Percentiles rank a stretch among this genome's conserved stretches.
phyloP scores from a whole-genome alignment of 2,113 vertebrate genomes.

The Alligator sinensis region DNA sequence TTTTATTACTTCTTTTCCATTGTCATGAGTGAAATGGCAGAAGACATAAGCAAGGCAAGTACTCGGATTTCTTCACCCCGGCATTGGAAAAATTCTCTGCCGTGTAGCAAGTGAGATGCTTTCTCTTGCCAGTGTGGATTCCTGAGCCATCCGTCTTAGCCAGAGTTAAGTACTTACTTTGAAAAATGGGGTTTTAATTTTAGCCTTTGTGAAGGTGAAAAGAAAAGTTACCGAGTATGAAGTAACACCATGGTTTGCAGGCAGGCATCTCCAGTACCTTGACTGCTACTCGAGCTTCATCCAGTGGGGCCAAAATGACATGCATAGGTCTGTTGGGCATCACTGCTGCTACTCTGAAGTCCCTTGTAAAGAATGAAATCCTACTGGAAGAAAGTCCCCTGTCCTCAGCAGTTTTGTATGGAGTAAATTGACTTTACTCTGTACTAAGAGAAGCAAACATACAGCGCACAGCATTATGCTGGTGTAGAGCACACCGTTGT shows the following conservation, averaged over 20 bases:
- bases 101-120: conserved; percentile 2
- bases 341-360: background rate
- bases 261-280: background rate
- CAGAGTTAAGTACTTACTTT: conserved; percentile 6
- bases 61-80: conserved; percentile 42
- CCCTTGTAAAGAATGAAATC: too few relatives aligned
- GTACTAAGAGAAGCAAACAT: too few relatives aligned
- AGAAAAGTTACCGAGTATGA: background rate
- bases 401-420: too few relatives aligned
- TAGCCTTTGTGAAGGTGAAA: background rate
- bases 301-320: background rate
- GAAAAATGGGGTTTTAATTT: background rate
- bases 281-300: background rate
- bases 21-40: background rate
- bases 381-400: too few relatives aligned
- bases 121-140: conserved; percentile 27
- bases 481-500: too few relatives aligned
- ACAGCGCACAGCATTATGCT: too few relatives aligned
- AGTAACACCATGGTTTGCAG: background rate
- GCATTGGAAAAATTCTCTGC: conserved; percentile 8
- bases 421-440: too few relatives aligned
- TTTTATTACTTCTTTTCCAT: conserved; percentile 49
- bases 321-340: background rate
- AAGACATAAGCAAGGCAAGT: conserved; percentile 31
- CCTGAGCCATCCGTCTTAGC: conserved; percentile 16